These are phyloP conservation scores for Arbacia lixula DNA, from an alignment of 53 echinoderm and acorn worm species.

Conservation along the genomic window DNA sequence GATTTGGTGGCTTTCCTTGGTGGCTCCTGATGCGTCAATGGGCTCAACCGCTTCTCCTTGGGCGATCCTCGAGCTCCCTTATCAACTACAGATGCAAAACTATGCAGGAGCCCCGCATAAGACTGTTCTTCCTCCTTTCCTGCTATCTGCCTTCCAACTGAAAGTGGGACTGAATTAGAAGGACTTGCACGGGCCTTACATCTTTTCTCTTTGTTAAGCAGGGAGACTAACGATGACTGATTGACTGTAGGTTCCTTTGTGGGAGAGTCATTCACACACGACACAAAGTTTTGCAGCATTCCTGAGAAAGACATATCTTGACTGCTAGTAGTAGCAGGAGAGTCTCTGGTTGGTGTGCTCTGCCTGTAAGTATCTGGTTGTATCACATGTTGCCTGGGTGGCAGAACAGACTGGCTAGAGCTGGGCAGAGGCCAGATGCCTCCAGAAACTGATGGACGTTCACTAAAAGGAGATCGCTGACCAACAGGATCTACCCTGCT, in stretches of 20 bases:
- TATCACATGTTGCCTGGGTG: neutral
- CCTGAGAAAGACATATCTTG: conserved; percentile 46
- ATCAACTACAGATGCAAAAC: conserved; percentile 49
- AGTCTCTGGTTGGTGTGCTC: neutral
- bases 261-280: conserved; percentile 32
- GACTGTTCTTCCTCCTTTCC: neutral
- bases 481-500: neutral
- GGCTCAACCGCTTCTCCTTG: neutral
- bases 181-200: neutral
- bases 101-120: conserved; percentile 48
- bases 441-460: neutral
- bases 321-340: neutral
- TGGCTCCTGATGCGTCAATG: neutral
- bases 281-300: conserved; percentile 45
- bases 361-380: neutral
- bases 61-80: conserved; percentile 9
- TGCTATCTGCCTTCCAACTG: neutral
- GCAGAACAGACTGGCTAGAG: neutral
- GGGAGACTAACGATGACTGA: neutral
- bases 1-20: conserved; percentile 4
- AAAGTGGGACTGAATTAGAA: neutral
- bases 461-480: conserved; percentile 12
- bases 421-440: neutral
- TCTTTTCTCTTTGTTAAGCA: neutral
- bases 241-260: neutral